phyloP scores from a whole-genome alignment of 2,888 invertebrate genomes.

The Julus scandinavius region DNA sequence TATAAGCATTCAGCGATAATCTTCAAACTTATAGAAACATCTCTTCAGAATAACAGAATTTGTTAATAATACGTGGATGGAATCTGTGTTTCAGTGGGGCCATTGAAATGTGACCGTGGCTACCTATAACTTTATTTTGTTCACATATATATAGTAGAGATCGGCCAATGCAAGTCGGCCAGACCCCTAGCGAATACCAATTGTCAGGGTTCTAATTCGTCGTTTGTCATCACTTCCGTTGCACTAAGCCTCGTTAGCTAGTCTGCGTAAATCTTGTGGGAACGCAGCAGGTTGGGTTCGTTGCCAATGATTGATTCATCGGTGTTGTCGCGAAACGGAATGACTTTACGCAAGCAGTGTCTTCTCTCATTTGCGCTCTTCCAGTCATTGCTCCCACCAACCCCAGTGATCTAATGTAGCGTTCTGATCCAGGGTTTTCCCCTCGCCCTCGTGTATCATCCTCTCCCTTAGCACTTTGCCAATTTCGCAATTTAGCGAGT shows the following conservation, averaged over 20 bases:
- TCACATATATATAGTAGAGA: no score
- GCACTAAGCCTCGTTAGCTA: background rate
- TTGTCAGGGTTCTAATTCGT: background rate
- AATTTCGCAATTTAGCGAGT: constrained; percentile 27
- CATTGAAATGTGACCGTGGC: background rate
- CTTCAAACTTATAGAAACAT: no score
- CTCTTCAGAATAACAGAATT: no score
- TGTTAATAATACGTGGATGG: no score
- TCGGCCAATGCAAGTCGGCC: background rate
- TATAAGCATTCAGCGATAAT: no score
- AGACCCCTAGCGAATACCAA: background rate
- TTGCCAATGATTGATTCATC: constrained; percentile 14
- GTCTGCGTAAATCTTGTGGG: constrained; percentile 4
- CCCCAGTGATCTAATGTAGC: background rate
- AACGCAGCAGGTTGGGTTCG: background rate
- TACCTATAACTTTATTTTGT: no score
- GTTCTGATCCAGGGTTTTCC: background rate
- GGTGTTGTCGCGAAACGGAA: background rate
- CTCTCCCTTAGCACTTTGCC: background rate
- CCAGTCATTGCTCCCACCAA: background rate
- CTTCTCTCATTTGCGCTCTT: constrained; percentile 1
- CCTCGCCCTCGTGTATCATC: background rate
- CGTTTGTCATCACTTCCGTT: constrained; percentile 21
- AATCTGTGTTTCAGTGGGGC: background rate
- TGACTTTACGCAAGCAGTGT: constrained; percentile 9